phyloP scores from a whole-genome alignment of 2,797 vertebrate genomes.

The Spea hammondii region DNA sequence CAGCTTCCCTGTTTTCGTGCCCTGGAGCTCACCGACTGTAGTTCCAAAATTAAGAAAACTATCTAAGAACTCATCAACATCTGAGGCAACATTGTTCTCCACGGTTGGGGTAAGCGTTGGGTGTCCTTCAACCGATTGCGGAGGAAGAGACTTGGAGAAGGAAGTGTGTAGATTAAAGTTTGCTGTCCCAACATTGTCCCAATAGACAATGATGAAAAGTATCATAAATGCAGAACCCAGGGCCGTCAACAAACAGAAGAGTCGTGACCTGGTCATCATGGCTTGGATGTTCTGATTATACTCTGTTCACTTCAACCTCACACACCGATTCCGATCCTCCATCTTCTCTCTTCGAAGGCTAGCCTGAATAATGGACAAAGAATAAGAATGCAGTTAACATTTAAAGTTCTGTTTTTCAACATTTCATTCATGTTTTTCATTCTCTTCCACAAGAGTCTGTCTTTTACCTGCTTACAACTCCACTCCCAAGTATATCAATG shows the following conservation, averaged over 20 bases:
- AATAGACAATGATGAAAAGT: conserved; percentile 93
- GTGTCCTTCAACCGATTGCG: conserved; percentile 64
- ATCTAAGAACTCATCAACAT: conserved; percentile 83
- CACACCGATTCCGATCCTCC: conserved; percentile 32
- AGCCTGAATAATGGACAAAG: conserved; percentile 56
- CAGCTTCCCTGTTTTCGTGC: conserved; percentile 55
- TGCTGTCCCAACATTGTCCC: conserved; percentile 87
- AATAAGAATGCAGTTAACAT: background rate
- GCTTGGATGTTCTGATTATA: conserved; percentile 30
- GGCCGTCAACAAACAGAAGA: conserved; percentile 85
- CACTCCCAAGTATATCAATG: no score
- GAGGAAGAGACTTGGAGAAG: conserved; percentile 69
- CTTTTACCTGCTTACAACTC: no score
- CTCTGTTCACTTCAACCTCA: conserved; percentile 56
- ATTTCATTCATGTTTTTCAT: no score
- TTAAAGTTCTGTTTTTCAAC: background rate
- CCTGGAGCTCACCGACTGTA: conserved; percentile 43
- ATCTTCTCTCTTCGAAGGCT: conserved; percentile 51
- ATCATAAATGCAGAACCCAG: conserved; percentile 90
- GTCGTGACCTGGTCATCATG: conserved; percentile 87
- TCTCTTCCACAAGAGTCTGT: no score
- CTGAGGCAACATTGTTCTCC: conserved; percentile 68
- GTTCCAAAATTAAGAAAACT: conserved; percentile 67
- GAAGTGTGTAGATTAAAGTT: conserved; percentile 84
- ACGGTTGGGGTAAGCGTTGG: conserved; percentile 57